Percentiles rank a stretch among this genome's conserved stretches.
These are phyloP conservation scores for Ara ararauna DNA, from an alignment of 2,797 vertebrate species.

Conservation along the genomic window DNA sequence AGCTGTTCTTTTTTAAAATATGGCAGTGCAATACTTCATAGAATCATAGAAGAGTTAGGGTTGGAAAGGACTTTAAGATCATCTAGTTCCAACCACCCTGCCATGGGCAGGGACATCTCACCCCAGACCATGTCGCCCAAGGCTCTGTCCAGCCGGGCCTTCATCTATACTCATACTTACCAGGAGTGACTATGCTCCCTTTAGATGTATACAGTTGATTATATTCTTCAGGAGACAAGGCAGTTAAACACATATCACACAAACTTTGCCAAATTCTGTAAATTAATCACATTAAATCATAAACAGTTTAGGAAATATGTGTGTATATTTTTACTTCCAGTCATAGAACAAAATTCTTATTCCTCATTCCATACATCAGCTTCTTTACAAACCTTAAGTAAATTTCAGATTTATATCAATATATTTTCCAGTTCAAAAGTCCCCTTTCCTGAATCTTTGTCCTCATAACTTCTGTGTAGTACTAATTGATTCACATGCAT, in stretches of 20 bases:
- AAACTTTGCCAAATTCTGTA: neutral
- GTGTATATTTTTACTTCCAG: neutral
- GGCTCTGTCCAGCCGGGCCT: neutral
- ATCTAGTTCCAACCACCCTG: neutral
- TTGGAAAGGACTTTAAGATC: neutral
- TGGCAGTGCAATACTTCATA: neutral
- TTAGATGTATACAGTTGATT: neutral
- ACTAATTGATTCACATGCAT: neutral
- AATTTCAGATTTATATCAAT: neutral
- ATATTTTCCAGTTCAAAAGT: neutral
- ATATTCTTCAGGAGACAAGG: neutral
- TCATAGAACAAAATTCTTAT: neutral
- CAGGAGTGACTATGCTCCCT: neutral
- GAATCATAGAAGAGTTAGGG: neutral
- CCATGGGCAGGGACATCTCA: neutral
- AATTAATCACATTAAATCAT: neutral
- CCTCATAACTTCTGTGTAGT: neutral
- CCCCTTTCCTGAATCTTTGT: neutral
- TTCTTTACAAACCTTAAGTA: neutral
- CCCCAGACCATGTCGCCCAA: neutral
- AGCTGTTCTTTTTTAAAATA: neutral
- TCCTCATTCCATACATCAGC: neutral
- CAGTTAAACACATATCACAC: neutral
- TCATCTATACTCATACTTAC: neutral
- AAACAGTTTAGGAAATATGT: neutral